These are phyloP conservation scores for Gandaritis pyraliata DNA, from an alignment of 2,888 invertebrate genomes.

Conservation along the genomic window DNA sequence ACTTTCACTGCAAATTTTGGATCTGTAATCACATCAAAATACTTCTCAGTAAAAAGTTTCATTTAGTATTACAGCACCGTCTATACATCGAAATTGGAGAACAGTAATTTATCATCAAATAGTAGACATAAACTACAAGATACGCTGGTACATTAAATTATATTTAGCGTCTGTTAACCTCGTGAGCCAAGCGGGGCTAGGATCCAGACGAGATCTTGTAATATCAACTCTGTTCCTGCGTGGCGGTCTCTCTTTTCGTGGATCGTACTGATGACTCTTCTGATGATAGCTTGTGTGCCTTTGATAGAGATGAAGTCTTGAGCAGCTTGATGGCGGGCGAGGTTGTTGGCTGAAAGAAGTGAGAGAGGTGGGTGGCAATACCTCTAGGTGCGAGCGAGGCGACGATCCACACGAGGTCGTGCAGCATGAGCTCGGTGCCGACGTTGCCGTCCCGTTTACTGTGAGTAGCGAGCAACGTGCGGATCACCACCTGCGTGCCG, in stretches of 20 bases:
- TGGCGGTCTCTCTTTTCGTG: constrained; percentile 77
- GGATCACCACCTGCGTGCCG: constrained; percentile 84
- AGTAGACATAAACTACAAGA: constrained; percentile 19
- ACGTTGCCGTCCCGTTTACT: constrained; percentile 80
- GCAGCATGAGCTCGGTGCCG: constrained; percentile 80
- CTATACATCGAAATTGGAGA: constrained; percentile 15
- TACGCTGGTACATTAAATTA: constrained; percentile 30
- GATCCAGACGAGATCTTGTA: constrained; percentile 84
- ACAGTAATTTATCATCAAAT: constrained; percentile 29
- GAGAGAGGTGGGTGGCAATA: constrained; percentile 48
- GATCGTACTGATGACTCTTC: constrained; percentile 71
- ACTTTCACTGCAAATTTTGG: constrained; percentile 87
- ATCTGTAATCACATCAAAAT: constrained; percentile 65
- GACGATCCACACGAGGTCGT: constrained; percentile 86
- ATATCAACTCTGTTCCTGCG: constrained; percentile 71
- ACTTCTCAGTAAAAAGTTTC: not conserved
- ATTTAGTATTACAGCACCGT: constrained; percentile 5
- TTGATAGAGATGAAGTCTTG: constrained; percentile 77
- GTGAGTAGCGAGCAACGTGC: constrained; percentile 80
- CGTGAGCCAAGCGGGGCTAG: constrained; percentile 80
- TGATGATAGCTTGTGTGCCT: constrained; percentile 80
- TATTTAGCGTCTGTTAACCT: constrained; percentile 61
- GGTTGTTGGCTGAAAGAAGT: constrained; percentile 76
- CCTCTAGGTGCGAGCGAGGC: constrained; percentile 84
- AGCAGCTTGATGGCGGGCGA: constrained; percentile 71